Conservation (phyloP, 2,888 invertebrate genomes). For the Idaea aversata region DNA sequence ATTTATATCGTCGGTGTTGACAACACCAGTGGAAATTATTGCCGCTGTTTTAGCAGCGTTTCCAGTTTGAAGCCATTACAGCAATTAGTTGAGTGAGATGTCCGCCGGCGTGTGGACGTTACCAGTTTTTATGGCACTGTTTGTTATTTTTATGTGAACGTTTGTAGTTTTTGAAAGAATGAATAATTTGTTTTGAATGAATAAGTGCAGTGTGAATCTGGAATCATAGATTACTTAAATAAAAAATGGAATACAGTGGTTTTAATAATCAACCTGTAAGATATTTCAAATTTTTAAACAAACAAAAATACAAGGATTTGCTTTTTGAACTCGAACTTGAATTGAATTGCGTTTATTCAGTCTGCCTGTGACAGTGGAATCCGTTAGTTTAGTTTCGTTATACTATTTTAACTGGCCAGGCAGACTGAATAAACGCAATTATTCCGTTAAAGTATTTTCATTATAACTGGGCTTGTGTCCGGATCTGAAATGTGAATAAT, state of each 20-base stretch:
- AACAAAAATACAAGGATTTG: too few relatives aligned
- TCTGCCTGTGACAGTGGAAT: too few relatives aligned
- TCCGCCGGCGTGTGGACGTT: slow-evolving; percentile 66
- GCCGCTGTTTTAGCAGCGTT: slow-evolving; percentile 64
- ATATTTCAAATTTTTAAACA: too few relatives aligned
- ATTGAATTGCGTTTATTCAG: too few relatives aligned
- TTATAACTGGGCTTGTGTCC: neutral
- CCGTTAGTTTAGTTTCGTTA: too few relatives aligned
- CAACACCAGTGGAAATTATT: slow-evolving; percentile 68
- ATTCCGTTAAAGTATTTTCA: too few relatives aligned
- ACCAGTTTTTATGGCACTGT: slow-evolving; percentile 59
- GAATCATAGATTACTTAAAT: neutral
- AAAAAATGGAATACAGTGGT: neutral
- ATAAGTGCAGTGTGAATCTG: neutral
- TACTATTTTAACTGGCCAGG: too few relatives aligned
- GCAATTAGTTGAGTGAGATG: slow-evolving; percentile 80
- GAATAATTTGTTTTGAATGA: slow-evolving; percentile 18
- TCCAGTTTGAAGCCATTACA: slow-evolving; percentile 71
- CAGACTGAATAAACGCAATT: too few relatives aligned
- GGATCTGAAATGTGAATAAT: neutral
- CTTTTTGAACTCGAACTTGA: too few relatives aligned
- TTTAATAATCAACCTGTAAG: neutral
- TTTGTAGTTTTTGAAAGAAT: slow-evolving; percentile 32
- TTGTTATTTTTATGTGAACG: slow-evolving; percentile 45
- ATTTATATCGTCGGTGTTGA: slow-evolving; percentile 70